Base-by-base conservation (phyloP, 2,797 vertebrate species). In the Tragelaphus eurycerus region DNA sequence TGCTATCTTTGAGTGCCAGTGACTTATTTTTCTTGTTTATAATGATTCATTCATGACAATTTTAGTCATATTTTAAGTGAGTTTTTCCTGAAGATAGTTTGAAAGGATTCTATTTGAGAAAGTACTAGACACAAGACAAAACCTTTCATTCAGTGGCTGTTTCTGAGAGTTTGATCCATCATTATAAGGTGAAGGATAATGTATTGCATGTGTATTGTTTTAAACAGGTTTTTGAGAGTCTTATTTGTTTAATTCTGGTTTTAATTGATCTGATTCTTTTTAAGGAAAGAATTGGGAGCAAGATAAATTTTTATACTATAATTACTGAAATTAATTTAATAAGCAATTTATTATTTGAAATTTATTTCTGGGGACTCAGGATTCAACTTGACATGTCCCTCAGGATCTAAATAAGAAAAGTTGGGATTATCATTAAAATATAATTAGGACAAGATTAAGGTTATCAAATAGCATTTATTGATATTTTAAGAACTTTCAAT, bases 11-110 rank as follows among this genome's bases (percentile, higher is more conserved):
- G 19, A 85, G 52, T 84, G 50, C 54, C 85, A 96, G 38, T 90
- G 71, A 86, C 8, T 97, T 82, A 25, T 78, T 95, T 96, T 95
- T 7, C 29, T 85, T 74, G 5, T 95, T 94, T 89, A 57, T 95
- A 92, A 81, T 93, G 85, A 86, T 60, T 96, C 55, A n/a, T 83
- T 97, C 29, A 64, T 50, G 12, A 11, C 14, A 90, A 43, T 71
- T 92, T 95, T 31, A 93, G 46, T 60, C 11, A 55, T 87, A 52
- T 82, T 97, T 97, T 96, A 74, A 94, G 31, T 89, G 43, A 43
- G 12, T 86, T 89, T 86, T 62, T 23, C 55, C 23, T 86, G 31
- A 31, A 38, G 52, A 81, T 76, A 85, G 12, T 95, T 84, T 89
- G 91, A 96, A 95, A 48, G 19, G 52, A 50, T 54, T 89, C 43